Base-by-base conservation (phyloP, 2,888 invertebrate species). In the Platerodrilus igneus region DNA sequence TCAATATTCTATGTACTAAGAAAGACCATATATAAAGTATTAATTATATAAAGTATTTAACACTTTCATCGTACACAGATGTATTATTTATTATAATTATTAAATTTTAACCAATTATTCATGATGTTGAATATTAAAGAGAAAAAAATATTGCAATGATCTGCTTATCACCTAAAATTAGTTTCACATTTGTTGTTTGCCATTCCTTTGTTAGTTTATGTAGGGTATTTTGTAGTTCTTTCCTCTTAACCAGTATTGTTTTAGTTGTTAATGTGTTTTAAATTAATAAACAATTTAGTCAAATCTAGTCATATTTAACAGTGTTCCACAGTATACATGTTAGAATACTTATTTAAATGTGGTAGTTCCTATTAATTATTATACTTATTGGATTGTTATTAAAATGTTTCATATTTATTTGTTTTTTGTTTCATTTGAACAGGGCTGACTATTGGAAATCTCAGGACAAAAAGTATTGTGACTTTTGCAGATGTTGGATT, bases 371-470 rank as follows among this genome's bases (percentile, higher is more conserved):
- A 41, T 45, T 40, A 36, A 43, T 31, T 47, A 45, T 31, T 41
- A 32, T 46, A 32, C n/a, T n/a, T 40, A 35, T 32, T 40, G 44
- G 43, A 47, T 44, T 47, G 41, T 47, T 47, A 48, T 47, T 41
- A 38, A 48, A 37, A 45, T 37, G 30, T 21, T 43, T 47, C 47
- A 50, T 44, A 50, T 42, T 47, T 37, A 44, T 45, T 45, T 34
- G 41, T 41, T 39, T 49, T 21, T 28, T 35, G 45, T 42, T 41
- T 50, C 37, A 29, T 33, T 4, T 19, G 6, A 13, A 29, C 66
- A 94, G 91, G 93, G 84, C 92, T 2, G 92, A 93, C 55, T 93
- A 88, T 64, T 97, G 97, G 97, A 91, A 93, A 67, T 96, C 96
- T 14, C 87, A 92, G 60, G 90, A 89, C 0, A 81, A 89, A 47